Conservation (phyloP, 1,140 invertebrate species). For the Papilio aristodemus region DNA sequence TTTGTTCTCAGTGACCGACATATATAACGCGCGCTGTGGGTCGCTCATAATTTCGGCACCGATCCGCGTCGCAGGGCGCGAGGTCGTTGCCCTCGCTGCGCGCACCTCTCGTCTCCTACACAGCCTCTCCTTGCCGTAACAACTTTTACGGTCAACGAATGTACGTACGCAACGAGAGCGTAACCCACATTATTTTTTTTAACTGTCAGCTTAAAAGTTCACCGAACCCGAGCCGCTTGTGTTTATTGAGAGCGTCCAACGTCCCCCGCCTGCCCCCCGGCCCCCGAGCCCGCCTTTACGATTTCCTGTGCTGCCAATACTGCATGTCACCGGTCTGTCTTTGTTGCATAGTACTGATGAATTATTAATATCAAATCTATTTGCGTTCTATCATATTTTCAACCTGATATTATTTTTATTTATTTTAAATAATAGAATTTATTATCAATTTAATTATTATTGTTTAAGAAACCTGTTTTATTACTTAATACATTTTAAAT, state of each 20-base stretch:
- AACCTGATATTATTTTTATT: too few species aligned
- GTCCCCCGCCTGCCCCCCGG: slow-evolving; percentile 38
- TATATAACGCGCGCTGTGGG: slow-evolving; percentile 69
- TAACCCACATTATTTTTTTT: slow-evolving; percentile 80
- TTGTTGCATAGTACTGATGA: slow-evolving; percentile 36
- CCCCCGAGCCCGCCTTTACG: slow-evolving; percentile 50
- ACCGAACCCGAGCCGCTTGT: slow-evolving; percentile 65
- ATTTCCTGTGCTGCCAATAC: slow-evolving; percentile 59
- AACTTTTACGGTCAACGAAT: slow-evolving; percentile 75
- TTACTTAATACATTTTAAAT: too few species aligned
- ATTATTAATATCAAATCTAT: slow-evolving; percentile 32
- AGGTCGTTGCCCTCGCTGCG: slow-evolving; percentile 64
- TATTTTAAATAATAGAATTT: too few species aligned
- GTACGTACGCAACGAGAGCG: slow-evolving; percentile 76
- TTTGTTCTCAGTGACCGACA: slow-evolving; percentile 74
- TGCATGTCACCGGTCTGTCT: slow-evolving; percentile 40
- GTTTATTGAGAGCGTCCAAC: slow-evolving; percentile 72
- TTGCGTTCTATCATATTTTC: not conserved
- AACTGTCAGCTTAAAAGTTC: slow-evolving; percentile 77
- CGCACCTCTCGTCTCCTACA: slow-evolving; percentile 54
- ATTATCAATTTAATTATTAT: too few species aligned
- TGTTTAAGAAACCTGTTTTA: too few species aligned
- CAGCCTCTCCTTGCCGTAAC: slow-evolving; percentile 63
- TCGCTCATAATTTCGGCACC: slow-evolving; percentile 77
- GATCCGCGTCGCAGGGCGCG: slow-evolving; percentile 62